Percentiles rank a stretch among this genome's conserved stretches.
Conservation (phyloP, 2,113 vertebrate species). For the Malurus melanocephalus region DNA sequence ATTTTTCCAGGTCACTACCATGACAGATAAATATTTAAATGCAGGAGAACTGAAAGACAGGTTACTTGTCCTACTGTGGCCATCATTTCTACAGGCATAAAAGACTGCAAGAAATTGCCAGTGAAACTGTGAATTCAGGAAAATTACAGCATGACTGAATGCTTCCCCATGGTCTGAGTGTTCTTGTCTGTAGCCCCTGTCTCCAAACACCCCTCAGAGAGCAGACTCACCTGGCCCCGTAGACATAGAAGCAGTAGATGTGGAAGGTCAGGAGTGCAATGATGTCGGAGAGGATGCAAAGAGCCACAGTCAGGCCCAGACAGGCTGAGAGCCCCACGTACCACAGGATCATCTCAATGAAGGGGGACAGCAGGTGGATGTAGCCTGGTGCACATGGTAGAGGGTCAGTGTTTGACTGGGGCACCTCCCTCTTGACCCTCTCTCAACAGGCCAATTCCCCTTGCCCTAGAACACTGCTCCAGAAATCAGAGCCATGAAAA, state of each 20-base stretch:
- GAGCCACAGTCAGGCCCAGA: conserved; percentile 88
- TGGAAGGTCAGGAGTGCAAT: conserved; percentile 93
- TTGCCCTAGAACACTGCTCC: not conserved
- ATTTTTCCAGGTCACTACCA: not conserved
- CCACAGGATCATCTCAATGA: conserved; percentile 94
- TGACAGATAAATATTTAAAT: not conserved
- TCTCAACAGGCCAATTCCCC: not conserved
- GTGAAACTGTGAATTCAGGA: not conserved
- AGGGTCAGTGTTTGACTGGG: not conserved
- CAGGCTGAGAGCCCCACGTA: conserved; percentile 90
- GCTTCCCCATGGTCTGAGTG: not conserved
- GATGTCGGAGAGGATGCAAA: conserved; percentile 92
- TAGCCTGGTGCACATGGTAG: conserved; percentile 78
- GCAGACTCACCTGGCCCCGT: conserved; percentile 87
- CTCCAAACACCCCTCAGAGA: not conserved
- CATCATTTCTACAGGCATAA: not conserved
- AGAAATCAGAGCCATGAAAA: not conserved
- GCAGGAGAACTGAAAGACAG: not conserved
- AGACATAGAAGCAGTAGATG: conserved; percentile 99
- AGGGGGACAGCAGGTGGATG: conserved; percentile 93
- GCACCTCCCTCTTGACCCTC: not conserved
- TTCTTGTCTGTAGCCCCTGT: not conserved
- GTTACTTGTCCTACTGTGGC: not conserved
- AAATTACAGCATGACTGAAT: not conserved
- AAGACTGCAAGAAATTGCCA: not conserved